Evolutionary conservation across 2,797 vertebrate genomes (phyloP).

Genomic region (Serranus cabrilla): DNA sequence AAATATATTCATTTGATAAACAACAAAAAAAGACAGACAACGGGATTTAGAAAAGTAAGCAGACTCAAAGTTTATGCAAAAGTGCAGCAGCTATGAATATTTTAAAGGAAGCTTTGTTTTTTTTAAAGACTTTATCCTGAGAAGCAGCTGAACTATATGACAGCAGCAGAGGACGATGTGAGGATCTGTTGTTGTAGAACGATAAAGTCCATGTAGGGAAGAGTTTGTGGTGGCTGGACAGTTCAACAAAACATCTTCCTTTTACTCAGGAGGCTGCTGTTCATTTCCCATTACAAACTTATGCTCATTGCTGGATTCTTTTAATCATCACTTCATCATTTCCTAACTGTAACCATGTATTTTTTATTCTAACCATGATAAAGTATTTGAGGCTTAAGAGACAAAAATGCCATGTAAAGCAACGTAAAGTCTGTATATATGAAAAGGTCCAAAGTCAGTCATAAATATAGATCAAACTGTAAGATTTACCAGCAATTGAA

Average conservation of each 20-base stretch:
- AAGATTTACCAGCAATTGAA: neutral
- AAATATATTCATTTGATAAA: neutral
- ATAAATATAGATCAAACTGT: neutral
- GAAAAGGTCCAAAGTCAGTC: too few relatives aligned
- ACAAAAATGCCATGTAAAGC: too few relatives aligned
- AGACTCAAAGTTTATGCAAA: neutral
- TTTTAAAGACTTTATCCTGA: neutral
- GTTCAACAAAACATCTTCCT: neutral
- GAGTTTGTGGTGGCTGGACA: neutral
- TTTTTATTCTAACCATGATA: neutral
- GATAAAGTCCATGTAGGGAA: neutral
- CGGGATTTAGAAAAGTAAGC: neutral
- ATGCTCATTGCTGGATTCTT: neutral
- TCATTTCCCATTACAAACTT: neutral
- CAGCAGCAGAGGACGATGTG: too few relatives aligned
- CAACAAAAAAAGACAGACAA: neutral
- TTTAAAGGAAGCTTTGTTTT: neutral
- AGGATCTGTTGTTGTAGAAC: neutral
- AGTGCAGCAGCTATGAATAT: neutral
- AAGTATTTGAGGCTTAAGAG: neutral
- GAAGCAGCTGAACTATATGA: neutral
- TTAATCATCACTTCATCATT: neutral
- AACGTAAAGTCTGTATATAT: too few relatives aligned
- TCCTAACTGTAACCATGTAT: neutral
- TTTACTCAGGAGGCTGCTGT: neutral